Base-by-base conservation (phyloP, 2,797 vertebrate genomes). In the Eptatretus atami region DNA sequence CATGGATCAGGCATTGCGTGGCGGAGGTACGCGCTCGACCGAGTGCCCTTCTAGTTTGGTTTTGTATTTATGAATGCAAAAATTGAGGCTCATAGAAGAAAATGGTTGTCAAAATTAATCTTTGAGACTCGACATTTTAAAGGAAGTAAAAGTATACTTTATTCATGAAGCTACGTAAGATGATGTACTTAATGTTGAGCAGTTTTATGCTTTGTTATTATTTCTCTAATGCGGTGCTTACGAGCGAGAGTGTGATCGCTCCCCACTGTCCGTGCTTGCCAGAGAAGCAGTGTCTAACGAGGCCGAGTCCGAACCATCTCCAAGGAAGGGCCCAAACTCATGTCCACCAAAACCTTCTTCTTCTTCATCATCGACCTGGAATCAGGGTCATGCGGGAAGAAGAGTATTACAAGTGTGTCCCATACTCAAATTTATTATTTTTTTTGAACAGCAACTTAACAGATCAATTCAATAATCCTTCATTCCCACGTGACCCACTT, bases 221-320 rank as follows among this genome's bases (percentile, higher is more conserved):
- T 13, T 53, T 52, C 6, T 13, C 24, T 10, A 6, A 19, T 61
- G 24, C 53, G 60, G 53, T 53, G 19, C 11, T 66, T 77, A 79
- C 87, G 83, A 78, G 74, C 83, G 88, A 53, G 86, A 72, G 69
- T 88, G 80, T 3, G 81, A 76, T 14, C 84, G 81, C 73, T 96
- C 90, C 61, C 90, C 90, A 1, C 90, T 96, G 73, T 96, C 90
- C 44, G 88, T 94, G 75, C 90, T 96, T 63, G 86, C 88, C 65
- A 96, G 75, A 25, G 90, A 96, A 2, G 84, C 90, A 0, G 88
- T 96, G 69, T 96, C 90, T 2, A 83, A 92, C 60, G 88, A 95
- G 71, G 92, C 81, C 10, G 82, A 72, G 9, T 96, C 90, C 1
- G 82, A 78, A 69, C 78, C 82, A 69, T 96, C 90, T 0, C 84